Conservation (phyloP, 2,797 vertebrate genomes). For the Sebastes itinus region DNA sequence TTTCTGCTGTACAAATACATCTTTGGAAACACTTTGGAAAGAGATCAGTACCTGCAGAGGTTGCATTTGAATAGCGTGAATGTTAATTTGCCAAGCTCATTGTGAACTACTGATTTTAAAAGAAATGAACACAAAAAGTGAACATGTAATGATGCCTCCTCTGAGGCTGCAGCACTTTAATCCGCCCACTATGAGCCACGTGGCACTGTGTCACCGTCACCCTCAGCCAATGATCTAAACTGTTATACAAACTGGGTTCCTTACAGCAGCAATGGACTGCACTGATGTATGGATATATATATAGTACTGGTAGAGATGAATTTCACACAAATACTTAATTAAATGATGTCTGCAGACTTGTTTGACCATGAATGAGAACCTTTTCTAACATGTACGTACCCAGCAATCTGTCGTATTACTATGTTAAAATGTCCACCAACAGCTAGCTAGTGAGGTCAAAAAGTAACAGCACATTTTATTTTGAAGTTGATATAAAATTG, state of each 20-base stretch:
- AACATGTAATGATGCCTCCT: constrained; percentile 8
- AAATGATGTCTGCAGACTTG: not conserved
- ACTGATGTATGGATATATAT: not conserved
- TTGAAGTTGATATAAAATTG: not conserved
- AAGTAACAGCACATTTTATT: not conserved
- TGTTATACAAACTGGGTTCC: not conserved
- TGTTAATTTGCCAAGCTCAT: not conserved
- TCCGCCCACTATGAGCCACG: constrained; percentile 40
- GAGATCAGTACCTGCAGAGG: not conserved
- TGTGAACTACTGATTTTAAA: not conserved
- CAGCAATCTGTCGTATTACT: not conserved
- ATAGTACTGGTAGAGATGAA: not conserved
- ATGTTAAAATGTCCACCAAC: not conserved
- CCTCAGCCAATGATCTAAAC: not conserved
- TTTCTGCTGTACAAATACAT: not conserved
- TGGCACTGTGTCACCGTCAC: constrained; percentile 26
- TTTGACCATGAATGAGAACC: not conserved
- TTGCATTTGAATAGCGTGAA: not conserved
- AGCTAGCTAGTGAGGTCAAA: not conserved
- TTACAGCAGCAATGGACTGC: not conserved
- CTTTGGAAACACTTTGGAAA: not conserved
- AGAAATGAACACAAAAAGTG: not conserved
- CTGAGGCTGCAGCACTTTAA: constrained; percentile 41
- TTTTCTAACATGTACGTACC: not conserved
- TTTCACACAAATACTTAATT: not conserved